Conservation (phyloP, 2,888 invertebrate species). For the Bruchidius siliquastri region DNA sequence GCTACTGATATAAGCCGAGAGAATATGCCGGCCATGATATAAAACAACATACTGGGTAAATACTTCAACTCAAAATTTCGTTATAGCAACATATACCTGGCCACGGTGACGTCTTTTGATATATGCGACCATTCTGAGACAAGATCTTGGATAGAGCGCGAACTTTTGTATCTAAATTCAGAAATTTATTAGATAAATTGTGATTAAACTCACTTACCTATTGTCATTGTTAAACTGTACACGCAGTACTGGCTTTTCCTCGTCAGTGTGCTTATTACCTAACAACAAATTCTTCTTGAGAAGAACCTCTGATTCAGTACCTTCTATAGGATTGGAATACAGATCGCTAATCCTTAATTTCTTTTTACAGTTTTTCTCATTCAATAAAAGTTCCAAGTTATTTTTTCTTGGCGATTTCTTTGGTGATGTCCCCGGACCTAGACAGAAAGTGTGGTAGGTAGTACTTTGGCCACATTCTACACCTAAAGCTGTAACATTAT, state of each 20-base stretch:
- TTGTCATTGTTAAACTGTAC: constrained; percentile 57
- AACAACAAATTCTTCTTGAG: constrained; percentile 15
- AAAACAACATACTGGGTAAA: too few relatives aligned
- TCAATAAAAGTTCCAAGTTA: constrained; percentile 23
- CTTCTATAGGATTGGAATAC: constrained; percentile 20
- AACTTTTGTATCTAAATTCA: too few relatives aligned
- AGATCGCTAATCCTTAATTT: constrained; percentile 23
- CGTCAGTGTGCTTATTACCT: constrained; percentile 24
- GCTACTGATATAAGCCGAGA: too few relatives aligned
- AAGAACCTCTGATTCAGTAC: constrained; percentile 11
- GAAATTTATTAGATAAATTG: background rate
- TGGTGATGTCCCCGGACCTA: constrained; percentile 8
- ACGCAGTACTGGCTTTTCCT: constrained; percentile 48
- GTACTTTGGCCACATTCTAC: constrained; percentile 3
- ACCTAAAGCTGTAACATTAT: background rate
- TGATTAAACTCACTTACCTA: background rate
- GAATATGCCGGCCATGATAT: too few relatives aligned
- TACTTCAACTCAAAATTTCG: too few relatives aligned
- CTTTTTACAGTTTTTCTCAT: constrained; percentile 25
- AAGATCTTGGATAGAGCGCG: too few relatives aligned
- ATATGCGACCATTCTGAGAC: too few relatives aligned
- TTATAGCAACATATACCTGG: too few relatives aligned
- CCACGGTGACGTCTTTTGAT: too few relatives aligned
- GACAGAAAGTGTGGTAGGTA: constrained; percentile 3
- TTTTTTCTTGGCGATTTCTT: constrained; percentile 12